Conservation (phyloP, 2,113 vertebrate species). For the Nothobranchius furzeri region DNA sequence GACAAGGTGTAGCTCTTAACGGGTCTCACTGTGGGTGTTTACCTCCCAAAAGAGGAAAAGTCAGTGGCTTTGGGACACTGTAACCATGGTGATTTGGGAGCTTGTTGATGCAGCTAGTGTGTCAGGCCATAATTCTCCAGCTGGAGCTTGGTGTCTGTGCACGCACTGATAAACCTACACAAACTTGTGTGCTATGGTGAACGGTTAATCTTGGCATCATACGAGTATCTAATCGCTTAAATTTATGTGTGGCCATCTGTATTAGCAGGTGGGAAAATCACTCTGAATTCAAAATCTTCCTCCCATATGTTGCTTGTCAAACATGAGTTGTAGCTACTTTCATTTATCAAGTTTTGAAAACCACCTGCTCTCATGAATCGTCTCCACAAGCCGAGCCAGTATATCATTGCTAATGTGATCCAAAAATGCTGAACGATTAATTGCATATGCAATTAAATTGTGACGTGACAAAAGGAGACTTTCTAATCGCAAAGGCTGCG, state of each 20-base stretch:
- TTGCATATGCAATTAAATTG: too few relatives aligned
- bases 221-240: not conserved
- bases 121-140: constrained; percentile 23
- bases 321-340: constrained; percentile 17
- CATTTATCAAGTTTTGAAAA: constrained; percentile 24
- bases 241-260: constrained; percentile 3
- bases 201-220: not conserved
- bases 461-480: too few relatives aligned
- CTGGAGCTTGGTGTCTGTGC: constrained; percentile 11
- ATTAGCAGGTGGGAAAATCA: constrained; percentile 2
- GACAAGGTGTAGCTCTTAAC: not conserved
- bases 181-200: constrained; percentile 18
- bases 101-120: constrained; percentile 33
- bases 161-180: constrained; percentile 11
- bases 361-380: not conserved
- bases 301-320: constrained; percentile 6
- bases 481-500: too few relatives aligned
- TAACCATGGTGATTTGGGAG: constrained; percentile 32
- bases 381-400: not conserved
- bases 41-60: constrained; percentile 18
- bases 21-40: constrained; percentile 27
- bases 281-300: constrained; percentile 1
- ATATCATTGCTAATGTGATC: not conserved
- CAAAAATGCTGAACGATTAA: not conserved
- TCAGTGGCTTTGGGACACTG: constrained; percentile 30